Percentiles rank a stretch among this genome's conserved stretches.
These are phyloP conservation scores for silkworm (Bombyx mori) DNA, from an alignment of 1,140 invertebrate species.

Conservation along the genomic window ASM3026992v2 NC_085124.1:9075501-9076000, in stretches of 20 bases:
- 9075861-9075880: slow-evolving; percentile 57
- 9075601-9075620: too few relatives aligned
- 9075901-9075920: slow-evolving; percentile 67
- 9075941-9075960: slow-evolving; percentile 55
- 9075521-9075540: too few relatives aligned
- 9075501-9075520: too few relatives aligned
- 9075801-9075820: slow-evolving; percentile 68
- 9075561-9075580: too few relatives aligned
- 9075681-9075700: too few relatives aligned
- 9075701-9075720: too few relatives aligned
- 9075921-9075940: slow-evolving; percentile 67
- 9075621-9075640: too few relatives aligned
- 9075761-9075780: slow-evolving; percentile 18
- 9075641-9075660: too few relatives aligned
- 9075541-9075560: too few relatives aligned
- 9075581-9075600: too few relatives aligned
- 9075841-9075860: slow-evolving; percentile 61
- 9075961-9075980: slow-evolving; percentile 43
- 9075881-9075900: slow-evolving; percentile 51
- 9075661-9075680: too few relatives aligned
- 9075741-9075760: slow-evolving; percentile 8
- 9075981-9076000: slow-evolving; percentile 40
- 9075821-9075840: slow-evolving; percentile 69
- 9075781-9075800: slow-evolving; percentile 65
- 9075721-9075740: background rate